Evolutionary conservation across 92 coral and sea anemone genomes (phyloP).

Genomic region (Phymanthus crucifer): DNA sequence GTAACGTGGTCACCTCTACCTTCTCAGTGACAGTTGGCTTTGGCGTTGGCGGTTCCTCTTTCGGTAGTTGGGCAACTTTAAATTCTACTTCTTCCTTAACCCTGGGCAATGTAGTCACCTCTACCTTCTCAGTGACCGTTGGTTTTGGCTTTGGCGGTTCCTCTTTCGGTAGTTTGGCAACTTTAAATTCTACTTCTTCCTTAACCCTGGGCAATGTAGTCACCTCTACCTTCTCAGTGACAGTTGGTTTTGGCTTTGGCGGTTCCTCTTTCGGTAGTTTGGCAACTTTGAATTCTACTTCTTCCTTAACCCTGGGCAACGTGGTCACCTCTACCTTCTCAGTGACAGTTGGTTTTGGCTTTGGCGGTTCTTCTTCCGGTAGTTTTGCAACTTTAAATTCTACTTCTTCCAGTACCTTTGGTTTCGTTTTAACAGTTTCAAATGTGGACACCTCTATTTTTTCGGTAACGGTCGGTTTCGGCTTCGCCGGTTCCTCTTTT

Average conservation of each 20-base stretch:
- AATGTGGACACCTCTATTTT: conserved; percentile 4
- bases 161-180: conserved; percentile 1
- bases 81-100: no score
- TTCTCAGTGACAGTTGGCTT: conserved; percentile 17
- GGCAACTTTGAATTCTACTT: background rate
- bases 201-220: conserved; percentile 8
- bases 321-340: background rate
- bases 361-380: background rate
- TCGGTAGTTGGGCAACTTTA: background rate
- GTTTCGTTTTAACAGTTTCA: background rate
- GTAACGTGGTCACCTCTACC: conserved; percentile 20
- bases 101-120: background rate
- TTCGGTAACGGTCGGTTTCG: background rate
- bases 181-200: conserved; percentile 11
- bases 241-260: background rate
- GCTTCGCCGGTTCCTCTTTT: background rate
- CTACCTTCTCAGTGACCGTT: background rate
- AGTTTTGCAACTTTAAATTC: background rate
- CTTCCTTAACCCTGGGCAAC: conserved; percentile 17
- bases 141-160: conserved; percentile 22
- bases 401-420: background rate
- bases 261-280: background rate
- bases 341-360: background rate
- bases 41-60: background rate
- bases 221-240: conserved; percentile 8